A percentile compares a stretch with the other conserved stretches of the same genome.
Conservation (phyloP, 2,888 invertebrate genomes). For the Coelinius sp. region DNA sequence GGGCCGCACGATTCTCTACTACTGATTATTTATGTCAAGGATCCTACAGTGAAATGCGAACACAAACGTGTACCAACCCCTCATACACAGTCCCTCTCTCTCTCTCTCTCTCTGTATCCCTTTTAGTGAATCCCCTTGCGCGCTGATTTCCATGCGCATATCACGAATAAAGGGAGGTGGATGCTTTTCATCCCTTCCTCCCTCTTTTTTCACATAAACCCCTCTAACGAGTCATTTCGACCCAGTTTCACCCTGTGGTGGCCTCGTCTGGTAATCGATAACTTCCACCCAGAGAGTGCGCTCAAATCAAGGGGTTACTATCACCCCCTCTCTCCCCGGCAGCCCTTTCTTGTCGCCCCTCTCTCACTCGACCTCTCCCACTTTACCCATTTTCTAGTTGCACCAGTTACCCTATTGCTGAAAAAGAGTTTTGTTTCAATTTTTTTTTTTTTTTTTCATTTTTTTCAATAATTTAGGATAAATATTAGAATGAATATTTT, state of each 20-base stretch:
- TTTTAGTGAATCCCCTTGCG: neutral
- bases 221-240: slow-evolving; percentile 57
- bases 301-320: slow-evolving; percentile 25
- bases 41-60: slow-evolving; percentile 52
- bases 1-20: slow-evolving; percentile 41
- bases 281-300: slow-evolving; percentile 38
- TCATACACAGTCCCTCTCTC: too few species aligned
- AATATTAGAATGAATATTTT: too few species aligned
- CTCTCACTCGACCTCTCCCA: slow-evolving; percentile 10
- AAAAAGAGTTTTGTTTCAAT: neutral
- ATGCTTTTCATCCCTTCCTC: slow-evolving; percentile 8
- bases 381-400: slow-evolving; percentile 24
- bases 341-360: slow-evolving; percentile 17
- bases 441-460: neutral
- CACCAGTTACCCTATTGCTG: slow-evolving; percentile 23
- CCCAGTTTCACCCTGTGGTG: slow-evolving; percentile 65
- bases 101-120: slow-evolving; percentile 23
- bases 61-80: slow-evolving; percentile 36
- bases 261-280: slow-evolving; percentile 63
- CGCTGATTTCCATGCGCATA: slow-evolving; percentile 36
- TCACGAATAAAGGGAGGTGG: slow-evolving; percentile 2
- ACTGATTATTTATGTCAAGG: slow-evolving; percentile 69
- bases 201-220: neutral
- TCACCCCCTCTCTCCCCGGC: slow-evolving; percentile 41
- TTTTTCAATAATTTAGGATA: neutral